Evolutionary conservation across 2,113 vertebrate species (phyloP), one percentile per base, ranked within the genome.

Genomic region (Cyprinodon tularosa): DNA sequence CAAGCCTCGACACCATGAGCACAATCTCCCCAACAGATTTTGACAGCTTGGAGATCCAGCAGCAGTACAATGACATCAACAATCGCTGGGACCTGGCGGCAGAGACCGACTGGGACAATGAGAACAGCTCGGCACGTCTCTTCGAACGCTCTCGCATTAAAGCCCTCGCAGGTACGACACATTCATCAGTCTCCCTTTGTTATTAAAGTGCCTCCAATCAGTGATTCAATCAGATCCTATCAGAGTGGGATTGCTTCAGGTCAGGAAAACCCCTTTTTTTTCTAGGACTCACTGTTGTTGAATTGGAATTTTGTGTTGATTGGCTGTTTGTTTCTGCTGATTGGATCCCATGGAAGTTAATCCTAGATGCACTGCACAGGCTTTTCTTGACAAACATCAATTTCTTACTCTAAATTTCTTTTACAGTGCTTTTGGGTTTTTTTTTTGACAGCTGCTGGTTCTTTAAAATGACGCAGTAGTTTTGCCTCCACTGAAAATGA

Each of bases 21-120:
- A 95, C 96, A 82, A 93, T 97, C 82, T 97, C 97, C 1, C 96
- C 96, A 36, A 98, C 97, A 1, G 96, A 98, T 93, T 98, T 96
- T 17, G 96, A 98, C 94, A 97, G 95, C 86, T 91, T 97, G 93
- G 97, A 98, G 93, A 98, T 97, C 90, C 97, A 98, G 91, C 96
- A 97, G 91, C 97, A 98, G 86, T 98, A 97, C 78, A 97, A 96
- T 2, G 97, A 98, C 91, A 96, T 97, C 92, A 98, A 98, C 91
- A 98, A 98, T 91, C 96, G 97, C 87, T 98, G 97, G 97, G 97
- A 98, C 83, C 92, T 96, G 79, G 94, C 95, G 36, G 94, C 95
- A 0, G 96, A 97, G 81, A 93, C 95, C 0, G 96, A 97, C 83
- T 98, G 97, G 97, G 97, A 97, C 83, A 97, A 97, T 81, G 97